These are phyloP conservation scores for Branchipolynoe longqiensis DNA, from an alignment of 2,888 invertebrate genomes.

Conservation along the genomic window DNA sequence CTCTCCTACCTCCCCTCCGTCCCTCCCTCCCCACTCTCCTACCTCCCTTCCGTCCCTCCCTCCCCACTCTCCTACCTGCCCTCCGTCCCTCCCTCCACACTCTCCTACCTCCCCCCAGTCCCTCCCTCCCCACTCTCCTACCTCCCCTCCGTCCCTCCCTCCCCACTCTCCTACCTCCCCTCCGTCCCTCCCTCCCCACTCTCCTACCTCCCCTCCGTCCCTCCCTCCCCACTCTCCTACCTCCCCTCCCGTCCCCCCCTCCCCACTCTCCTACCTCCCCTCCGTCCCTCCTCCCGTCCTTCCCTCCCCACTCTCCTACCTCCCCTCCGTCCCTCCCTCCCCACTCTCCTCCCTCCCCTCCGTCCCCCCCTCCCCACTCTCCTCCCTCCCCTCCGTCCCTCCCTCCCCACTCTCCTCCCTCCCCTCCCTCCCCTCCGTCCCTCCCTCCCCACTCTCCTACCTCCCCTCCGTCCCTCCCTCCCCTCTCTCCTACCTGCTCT, in stretches of 20 bases:
- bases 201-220: too few species aligned
- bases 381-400: too few species aligned
- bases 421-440: too few species aligned
- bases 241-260: too few species aligned
- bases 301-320: too few species aligned
- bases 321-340: too few species aligned
- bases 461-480: conserved; percentile 21
- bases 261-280: neutral
- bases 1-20: neutral
- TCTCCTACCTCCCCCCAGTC: conserved; percentile 9
- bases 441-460: conserved; percentile 10
- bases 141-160: conserved; percentile 49
- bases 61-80: neutral
- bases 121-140: conserved; percentile 37
- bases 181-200: conserved; percentile 41
- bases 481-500: neutral
- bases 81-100: neutral
- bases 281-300: neutral
- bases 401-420: too few species aligned
- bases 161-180: conserved; percentile 38
- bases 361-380: too few species aligned
- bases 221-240: too few species aligned
- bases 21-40: neutral
- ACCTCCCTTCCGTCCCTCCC: neutral
- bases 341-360: too few species aligned